phyloP scores from a whole-genome alignment of 1,140 invertebrate genomes.

The Onthophagus taurus region DNA sequence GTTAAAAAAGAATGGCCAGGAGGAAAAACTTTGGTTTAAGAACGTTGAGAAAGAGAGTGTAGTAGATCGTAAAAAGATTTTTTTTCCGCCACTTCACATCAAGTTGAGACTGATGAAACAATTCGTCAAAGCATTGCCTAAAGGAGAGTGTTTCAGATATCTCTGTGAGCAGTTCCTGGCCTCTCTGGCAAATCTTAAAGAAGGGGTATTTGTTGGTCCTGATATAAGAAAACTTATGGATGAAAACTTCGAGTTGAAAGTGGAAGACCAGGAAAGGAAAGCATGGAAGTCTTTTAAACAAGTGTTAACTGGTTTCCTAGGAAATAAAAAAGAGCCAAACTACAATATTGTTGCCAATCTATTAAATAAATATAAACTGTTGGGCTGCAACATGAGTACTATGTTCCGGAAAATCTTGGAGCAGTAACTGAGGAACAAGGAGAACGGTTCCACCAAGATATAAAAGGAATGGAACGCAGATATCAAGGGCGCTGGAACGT shows the following conservation, averaged over 20 bases:
- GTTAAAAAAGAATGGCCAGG: too few species aligned
- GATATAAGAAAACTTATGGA: constrained; percentile 21
- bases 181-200: too few species aligned
- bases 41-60: too few species aligned
- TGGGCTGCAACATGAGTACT: constrained; percentile 15
- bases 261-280: constrained; percentile 16
- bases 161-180: too few species aligned
- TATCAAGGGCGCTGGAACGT: constrained; percentile 25
- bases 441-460: constrained; percentile 31
- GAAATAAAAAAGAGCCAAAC: constrained; percentile 13
- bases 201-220: too few species aligned
- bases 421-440: constrained; percentile 26
- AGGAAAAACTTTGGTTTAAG: too few species aligned
- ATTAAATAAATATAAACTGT: background rate
- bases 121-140: too few species aligned
- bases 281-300: constrained; percentile 13
- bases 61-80: too few species aligned
- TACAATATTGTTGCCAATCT: constrained; percentile 13
- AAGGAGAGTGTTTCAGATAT: too few species aligned
- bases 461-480: constrained; percentile 25
- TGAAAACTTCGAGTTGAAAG: constrained; percentile 17
- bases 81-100: too few species aligned
- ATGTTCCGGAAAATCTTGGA: constrained; percentile 33
- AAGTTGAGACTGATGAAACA: too few species aligned
- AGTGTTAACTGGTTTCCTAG: constrained; percentile 11